A percentile compares a stretch with the other conserved stretches of the same genome.
Conservation (phyloP, 2,888 invertebrate genomes). For the Pegoplata infirma region DNA sequence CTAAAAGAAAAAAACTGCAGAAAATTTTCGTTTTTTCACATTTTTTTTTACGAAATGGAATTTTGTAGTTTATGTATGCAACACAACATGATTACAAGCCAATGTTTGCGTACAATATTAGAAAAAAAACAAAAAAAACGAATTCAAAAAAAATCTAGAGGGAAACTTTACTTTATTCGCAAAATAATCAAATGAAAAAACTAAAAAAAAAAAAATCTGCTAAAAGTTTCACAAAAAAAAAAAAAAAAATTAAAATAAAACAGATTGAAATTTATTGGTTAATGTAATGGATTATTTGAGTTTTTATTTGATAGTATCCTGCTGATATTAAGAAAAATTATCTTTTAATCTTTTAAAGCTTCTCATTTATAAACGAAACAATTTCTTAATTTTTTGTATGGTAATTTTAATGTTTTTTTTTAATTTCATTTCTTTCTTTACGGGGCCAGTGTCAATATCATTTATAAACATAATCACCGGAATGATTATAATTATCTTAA, state of each 20-base stretch:
- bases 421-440: not conserved
- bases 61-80: conserved; percentile 13
- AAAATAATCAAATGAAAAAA: conserved; percentile 24
- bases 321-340: conserved; percentile 30
- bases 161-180: conserved; percentile 4
- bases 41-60: conserved; percentile 1
- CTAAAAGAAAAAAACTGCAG: not conserved
- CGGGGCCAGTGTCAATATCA: conserved; percentile 24
- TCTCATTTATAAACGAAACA: not conserved
- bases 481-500: conserved; percentile 54
- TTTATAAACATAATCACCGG: conserved; percentile 41
- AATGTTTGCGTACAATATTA: conserved; percentile 20
- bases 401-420: not conserved
- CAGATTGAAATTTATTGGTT: conserved; percentile 41
- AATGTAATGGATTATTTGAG: conserved; percentile 31
- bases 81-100: conserved; percentile 7
- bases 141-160: not conserved
- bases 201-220: no score
- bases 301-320: conserved; percentile 23
- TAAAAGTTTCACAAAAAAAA: not conserved
- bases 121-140: not conserved
- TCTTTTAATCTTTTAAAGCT: conserved; percentile 15
- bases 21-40: not conserved
- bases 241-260: conserved; percentile 10
- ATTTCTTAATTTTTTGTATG: not conserved